Conservation (phyloP, 37 sponge, comb jelly and placozoan genomes). For the Bolinopsis microptera region DNA sequence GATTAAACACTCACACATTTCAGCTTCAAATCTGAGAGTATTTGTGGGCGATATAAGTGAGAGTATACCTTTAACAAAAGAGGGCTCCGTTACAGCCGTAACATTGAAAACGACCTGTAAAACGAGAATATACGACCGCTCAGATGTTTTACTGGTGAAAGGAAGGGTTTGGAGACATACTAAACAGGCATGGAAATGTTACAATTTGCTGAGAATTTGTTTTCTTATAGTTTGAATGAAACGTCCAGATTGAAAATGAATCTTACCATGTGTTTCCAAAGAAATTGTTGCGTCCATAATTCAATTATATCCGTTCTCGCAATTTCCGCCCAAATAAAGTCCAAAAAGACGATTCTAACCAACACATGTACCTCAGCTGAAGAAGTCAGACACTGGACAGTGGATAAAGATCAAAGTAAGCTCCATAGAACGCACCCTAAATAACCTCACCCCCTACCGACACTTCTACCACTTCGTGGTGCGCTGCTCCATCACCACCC, state of each 20-base stretch:
- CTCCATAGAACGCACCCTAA: neutral
- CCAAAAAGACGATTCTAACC: too few species aligned
- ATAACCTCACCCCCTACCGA: neutral
- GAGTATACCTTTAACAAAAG: neutral
- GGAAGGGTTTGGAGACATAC: neutral
- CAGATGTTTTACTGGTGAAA: neutral
- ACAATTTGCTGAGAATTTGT: too few species aligned
- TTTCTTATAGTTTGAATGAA: too few species aligned
- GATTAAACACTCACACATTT: too few species aligned
- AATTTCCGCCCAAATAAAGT: too few species aligned
- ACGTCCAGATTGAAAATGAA: too few species aligned
- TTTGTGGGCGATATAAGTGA: neutral
- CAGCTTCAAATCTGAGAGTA: neutral
- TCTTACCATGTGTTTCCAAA: too few species aligned
- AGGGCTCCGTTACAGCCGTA: neutral
- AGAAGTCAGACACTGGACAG: constrained; percentile 2
- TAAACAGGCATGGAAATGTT: too few species aligned
- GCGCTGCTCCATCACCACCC: neutral
- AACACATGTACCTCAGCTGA: too few species aligned
- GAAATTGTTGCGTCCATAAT: too few species aligned
- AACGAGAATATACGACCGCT: neutral
- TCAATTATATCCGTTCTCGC: too few species aligned
- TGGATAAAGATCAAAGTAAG: constrained; percentile 17
- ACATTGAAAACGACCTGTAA: neutral
- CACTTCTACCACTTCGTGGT: constrained; percentile 16